Percentiles rank a stretch among this genome's conserved stretches.
Evolutionary conservation across 2,888 invertebrate genomes (phyloP).

Genomic region (Ichneumoninae sp.): DNA sequence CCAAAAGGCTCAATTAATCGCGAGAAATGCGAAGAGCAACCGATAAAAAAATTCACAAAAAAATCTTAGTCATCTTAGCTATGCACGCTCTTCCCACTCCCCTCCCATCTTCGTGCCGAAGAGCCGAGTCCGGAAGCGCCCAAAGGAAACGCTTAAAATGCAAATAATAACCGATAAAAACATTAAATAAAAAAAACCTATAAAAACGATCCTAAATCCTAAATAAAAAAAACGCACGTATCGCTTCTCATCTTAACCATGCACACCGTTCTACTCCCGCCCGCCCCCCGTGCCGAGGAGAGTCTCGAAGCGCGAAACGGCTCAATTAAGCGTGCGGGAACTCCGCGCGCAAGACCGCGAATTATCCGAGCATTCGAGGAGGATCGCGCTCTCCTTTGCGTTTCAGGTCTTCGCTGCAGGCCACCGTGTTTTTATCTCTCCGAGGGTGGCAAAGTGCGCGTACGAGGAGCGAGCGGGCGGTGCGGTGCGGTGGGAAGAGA

Average conservation of each 20-base stretch:
- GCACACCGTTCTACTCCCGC: not conserved
- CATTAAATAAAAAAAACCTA: too few species aligned
- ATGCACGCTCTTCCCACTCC: too few species aligned
- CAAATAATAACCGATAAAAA: too few species aligned
- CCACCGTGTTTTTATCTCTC: constrained; percentile 23
- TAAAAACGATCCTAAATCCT: too few species aligned
- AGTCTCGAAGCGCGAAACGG: constrained; percentile 46
- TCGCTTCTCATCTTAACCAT: not conserved
- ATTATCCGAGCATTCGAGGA: not conserved
- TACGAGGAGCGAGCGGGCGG: constrained; percentile 28
- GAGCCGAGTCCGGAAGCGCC: too few species aligned
- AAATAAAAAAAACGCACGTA: too few species aligned
- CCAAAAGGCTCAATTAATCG: too few species aligned
- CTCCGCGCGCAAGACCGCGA: constrained; percentile 20
- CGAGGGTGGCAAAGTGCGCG: constrained; percentile 24
- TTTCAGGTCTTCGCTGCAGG: not conserved
- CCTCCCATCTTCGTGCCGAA: too few species aligned
- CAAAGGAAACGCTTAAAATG: too few species aligned
- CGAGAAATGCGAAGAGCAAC: too few species aligned
- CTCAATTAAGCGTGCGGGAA: constrained; percentile 62
- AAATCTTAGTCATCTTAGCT: too few species aligned
- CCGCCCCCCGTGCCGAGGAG: not conserved
- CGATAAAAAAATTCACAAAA: too few species aligned
- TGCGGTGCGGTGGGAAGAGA: constrained; percentile 22
- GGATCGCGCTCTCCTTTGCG: not conserved